Base-by-base conservation (phyloP, 2,113 vertebrate genomes). In the Bucco capensis region DNA sequence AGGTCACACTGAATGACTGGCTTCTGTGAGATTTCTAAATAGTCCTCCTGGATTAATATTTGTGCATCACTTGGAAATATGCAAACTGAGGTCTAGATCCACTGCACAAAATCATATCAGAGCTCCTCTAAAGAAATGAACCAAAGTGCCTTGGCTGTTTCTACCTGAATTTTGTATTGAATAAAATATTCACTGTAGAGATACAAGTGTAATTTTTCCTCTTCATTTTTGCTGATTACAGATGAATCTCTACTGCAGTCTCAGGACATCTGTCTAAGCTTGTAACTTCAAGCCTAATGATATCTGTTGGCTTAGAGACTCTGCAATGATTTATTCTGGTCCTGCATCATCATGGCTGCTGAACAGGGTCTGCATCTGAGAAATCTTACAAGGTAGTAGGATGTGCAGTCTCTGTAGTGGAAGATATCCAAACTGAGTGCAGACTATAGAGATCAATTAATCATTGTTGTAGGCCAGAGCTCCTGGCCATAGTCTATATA, bases 271-370 rank as follows among this genome's bases (percentile, higher is more conserved):
- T 94, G 86, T 82, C 80, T 90, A 72, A 88, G 70, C 51, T 67
- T 90, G 38, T 83, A 93, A 74, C 80, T 90, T 86, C 72, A 88
- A 93, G 44, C 19, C 69, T 83, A 77, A 90, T 90, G 86, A 83
- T 78, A 83, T 60, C 60, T 90, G 38, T 74, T 94, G 83, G 80
- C 89, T 90, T 78, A 78, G 61, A 83, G 61, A 71, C 14, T 70
- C 69, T 72, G 49, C 47, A 88, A 40, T 90, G 73, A 90, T 86
- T 86, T 94, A 90, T 95, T 88, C 72, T 88, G 14, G n/a, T 93
- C 65, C 53, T 78, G 73, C 80, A 78, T 95, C 57, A 83, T n/a
- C 8, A 1, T 0, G 5, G 81, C 83, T 81, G 61, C 73, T 74
- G 57, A 90, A 78, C 56, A 49, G 58, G 75, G 8, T 27, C 49